Evolutionary conservation across 2,888 invertebrate genomes (phyloP).

Genomic region (Therioaphis trifolii): DNA sequence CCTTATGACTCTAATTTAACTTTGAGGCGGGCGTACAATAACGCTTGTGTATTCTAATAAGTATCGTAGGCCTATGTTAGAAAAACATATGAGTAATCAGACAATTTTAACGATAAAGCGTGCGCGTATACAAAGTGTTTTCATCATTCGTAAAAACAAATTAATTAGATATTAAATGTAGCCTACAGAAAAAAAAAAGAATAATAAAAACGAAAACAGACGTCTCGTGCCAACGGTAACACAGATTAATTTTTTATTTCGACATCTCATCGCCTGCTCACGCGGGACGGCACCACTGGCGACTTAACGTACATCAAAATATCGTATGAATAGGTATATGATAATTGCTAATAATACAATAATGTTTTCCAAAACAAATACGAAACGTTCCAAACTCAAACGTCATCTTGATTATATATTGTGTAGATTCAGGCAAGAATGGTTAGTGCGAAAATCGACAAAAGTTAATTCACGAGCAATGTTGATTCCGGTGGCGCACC

Average conservation of each 20-base stretch:
- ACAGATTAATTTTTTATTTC: constrained; percentile 50
- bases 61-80: neutral
- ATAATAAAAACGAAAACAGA: constrained; percentile 38
- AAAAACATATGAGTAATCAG: neutral
- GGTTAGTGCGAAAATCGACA: neutral
- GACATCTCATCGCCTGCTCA: neutral
- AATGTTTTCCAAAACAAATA: constrained; percentile 27
- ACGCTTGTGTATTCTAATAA: neutral
- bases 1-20: neutral
- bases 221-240: constrained; percentile 50
- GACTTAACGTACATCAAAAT: neutral
- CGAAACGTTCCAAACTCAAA: neutral
- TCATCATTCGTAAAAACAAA: constrained; percentile 38
- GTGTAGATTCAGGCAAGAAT: too few species aligned
- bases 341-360: neutral
- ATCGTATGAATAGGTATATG: neutral
- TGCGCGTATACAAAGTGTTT: constrained; percentile 9
- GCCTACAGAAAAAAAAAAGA: neutral
- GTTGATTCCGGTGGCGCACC: too few species aligned
- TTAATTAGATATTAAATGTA: constrained; percentile 54
- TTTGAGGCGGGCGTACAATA: neutral
- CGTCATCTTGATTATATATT: too few species aligned
- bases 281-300: neutral
- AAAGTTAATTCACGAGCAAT: too few species aligned
- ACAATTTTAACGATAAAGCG: neutral